These are phyloP conservation scores for Sparus aurata DNA, from an alignment of 2,797 vertebrate genomes.

Conservation along the genomic window DNA sequence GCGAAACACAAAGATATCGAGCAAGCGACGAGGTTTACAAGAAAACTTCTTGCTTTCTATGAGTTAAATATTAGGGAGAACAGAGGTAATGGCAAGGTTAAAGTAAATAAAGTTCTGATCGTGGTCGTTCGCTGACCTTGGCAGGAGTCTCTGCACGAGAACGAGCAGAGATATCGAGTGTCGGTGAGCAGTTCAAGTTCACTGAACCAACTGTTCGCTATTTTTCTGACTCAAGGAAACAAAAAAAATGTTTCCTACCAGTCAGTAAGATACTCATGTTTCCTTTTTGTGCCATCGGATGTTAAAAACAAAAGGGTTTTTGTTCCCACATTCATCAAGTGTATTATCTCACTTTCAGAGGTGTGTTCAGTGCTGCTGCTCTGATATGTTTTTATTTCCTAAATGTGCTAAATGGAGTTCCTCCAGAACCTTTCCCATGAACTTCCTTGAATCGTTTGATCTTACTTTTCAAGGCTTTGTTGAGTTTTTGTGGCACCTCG, in stretches of 20 bases:
- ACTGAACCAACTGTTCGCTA: neutral
- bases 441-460: no score
- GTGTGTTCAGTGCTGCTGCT: no score
- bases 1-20: constrained; percentile 1
- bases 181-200: constrained; percentile 60
- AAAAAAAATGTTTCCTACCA: neutral
- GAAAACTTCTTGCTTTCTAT: neutral
- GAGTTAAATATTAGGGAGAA: neutral
- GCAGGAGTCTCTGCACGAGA: constrained; percentile 45
- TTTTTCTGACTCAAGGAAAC: constrained; percentile 15
- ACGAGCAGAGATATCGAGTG: constrained; percentile 51
- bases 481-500: neutral
- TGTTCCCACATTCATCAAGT: no score
- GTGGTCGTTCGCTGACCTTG: constrained; percentile 49
- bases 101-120: constrained; percentile 10
- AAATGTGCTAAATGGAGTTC: no score
- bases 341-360: no score
- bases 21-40: constrained; percentile 1
- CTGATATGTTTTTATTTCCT: no score
- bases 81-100: neutral
- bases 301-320: neutral
- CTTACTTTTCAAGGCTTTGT: no score
- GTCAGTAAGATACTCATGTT: neutral
- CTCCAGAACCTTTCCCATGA: no score
- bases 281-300: neutral